Conservation (phyloP, 2,888 invertebrate species). For the Melanchra persicariae region DNA sequence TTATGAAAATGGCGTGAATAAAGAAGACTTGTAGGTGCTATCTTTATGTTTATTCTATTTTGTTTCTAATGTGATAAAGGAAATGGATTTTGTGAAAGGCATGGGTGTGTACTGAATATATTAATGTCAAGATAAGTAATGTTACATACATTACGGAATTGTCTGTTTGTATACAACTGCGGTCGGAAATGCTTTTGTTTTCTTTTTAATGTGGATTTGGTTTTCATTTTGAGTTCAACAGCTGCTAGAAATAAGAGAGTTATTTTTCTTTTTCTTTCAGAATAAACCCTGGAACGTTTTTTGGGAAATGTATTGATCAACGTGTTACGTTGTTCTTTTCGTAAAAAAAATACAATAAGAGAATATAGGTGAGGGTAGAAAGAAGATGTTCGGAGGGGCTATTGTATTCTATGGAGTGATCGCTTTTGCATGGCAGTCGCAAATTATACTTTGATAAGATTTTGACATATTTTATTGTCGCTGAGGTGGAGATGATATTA, state of each 20-base stretch:
- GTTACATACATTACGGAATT: background rate
- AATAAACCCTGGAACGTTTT: too few species aligned
- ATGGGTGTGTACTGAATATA: constrained; percentile 15
- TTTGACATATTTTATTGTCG: too few species aligned
- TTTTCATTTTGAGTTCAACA: background rate
- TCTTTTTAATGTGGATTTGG: background rate
- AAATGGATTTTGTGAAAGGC: constrained; percentile 17
- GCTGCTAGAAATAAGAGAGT: too few species aligned
- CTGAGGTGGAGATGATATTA: too few species aligned
- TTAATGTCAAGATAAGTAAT: constrained; percentile 15
- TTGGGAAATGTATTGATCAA: too few species aligned
- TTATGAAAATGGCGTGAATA: constrained; percentile 25
- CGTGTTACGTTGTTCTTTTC: too few species aligned
- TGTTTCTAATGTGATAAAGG: constrained; percentile 18
- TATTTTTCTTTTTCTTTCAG: too few species aligned
- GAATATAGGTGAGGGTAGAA: background rate
- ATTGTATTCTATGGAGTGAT: too few species aligned
- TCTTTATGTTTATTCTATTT: constrained; percentile 6
- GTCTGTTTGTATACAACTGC: background rate
- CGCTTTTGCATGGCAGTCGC: too few species aligned
- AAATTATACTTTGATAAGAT: too few species aligned
- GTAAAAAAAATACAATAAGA: background rate
- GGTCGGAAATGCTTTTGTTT: background rate
- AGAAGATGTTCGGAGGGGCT: background rate
- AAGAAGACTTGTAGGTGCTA: constrained; percentile 6